These are phyloP conservation scores for Falco biarmicus DNA, from an alignment of 2,797 vertebrate species.

Conservation along the genomic window DNA sequence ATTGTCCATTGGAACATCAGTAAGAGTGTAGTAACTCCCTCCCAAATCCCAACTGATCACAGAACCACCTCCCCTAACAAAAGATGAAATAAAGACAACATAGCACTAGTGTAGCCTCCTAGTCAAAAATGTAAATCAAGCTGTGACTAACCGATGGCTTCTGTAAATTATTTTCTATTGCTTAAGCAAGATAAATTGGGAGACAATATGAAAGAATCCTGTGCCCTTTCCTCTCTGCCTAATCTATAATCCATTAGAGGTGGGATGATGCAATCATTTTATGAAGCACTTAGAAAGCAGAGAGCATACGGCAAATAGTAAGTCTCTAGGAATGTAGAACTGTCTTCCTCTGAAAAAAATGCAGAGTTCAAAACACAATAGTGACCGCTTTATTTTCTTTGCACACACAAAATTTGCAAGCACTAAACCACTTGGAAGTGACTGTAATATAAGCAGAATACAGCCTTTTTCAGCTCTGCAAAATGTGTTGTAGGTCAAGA, in stretches of 20 bases:
- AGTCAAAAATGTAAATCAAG: neutral
- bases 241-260: slow-evolving; percentile 19
- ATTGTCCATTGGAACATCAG: neutral
- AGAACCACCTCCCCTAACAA: neutral
- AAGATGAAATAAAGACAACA: neutral
- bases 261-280: neutral
- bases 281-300: slow-evolving; percentile 5
- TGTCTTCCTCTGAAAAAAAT: neutral
- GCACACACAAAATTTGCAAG: neutral
- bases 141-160: neutral
- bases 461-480: neutral
- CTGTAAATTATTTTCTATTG: slow-evolving; percentile 13
- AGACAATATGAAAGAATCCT: neutral
- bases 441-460: neutral
- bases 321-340: neutral
- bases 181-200: neutral
- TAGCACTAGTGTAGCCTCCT: neutral
- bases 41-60: neutral
- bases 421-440: neutral
- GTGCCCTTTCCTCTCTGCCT: neutral
- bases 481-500: neutral
- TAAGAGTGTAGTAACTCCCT: neutral
- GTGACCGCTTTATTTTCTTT: neutral
- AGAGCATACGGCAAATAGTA: neutral
- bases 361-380: neutral